phyloP scores from a whole-genome alignment of 2,113 vertebrate genomes.

The Thunnus maccoyii region DNA sequence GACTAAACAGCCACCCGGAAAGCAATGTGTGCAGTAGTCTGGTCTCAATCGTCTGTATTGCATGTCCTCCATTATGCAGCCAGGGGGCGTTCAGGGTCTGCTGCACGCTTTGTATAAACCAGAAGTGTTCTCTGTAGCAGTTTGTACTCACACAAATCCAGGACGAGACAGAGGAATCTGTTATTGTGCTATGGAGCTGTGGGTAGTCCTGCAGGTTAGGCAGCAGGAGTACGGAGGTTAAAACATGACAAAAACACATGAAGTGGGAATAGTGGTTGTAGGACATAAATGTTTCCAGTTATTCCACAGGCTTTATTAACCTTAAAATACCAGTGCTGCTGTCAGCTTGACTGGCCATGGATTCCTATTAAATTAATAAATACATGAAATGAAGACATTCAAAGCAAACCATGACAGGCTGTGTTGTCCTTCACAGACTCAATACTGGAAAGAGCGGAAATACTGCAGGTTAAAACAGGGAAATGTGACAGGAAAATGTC shows the following conservation, averaged over 20 bases:
- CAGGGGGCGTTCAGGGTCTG: too few species aligned
- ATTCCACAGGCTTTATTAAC: slow-evolving; percentile 32
- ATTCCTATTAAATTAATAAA: slow-evolving; percentile 46
- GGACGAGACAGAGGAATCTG: slow-evolving; percentile 1
- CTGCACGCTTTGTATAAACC: too few species aligned
- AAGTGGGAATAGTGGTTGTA: slow-evolving; percentile 32
- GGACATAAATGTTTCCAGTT: slow-evolving; percentile 18
- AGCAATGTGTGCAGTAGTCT: slow-evolving; percentile 12
- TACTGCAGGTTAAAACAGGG: background rate
- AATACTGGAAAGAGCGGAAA: slow-evolving; percentile 6
- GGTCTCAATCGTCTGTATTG: background rate
- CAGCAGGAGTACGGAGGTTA: slow-evolving; percentile 14
- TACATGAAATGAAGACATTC: slow-evolving; percentile 32
- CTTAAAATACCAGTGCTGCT: slow-evolving; percentile 20
- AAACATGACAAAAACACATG: slow-evolving; percentile 25
- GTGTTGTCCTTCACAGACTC: slow-evolving; percentile 14
- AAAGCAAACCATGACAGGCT: slow-evolving; percentile 3
- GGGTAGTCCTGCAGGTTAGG: slow-evolving; percentile 6
- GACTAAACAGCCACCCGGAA: background rate
- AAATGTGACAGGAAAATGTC: background rate
- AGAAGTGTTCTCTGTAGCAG: background rate
- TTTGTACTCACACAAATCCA: background rate
- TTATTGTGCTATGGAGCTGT: slow-evolving; percentile 22
- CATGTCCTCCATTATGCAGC: background rate
- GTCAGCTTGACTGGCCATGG: background rate